phyloP scores from a whole-genome alignment of 2,797 vertebrate genomes.

The Emys orbicularis region DNA sequence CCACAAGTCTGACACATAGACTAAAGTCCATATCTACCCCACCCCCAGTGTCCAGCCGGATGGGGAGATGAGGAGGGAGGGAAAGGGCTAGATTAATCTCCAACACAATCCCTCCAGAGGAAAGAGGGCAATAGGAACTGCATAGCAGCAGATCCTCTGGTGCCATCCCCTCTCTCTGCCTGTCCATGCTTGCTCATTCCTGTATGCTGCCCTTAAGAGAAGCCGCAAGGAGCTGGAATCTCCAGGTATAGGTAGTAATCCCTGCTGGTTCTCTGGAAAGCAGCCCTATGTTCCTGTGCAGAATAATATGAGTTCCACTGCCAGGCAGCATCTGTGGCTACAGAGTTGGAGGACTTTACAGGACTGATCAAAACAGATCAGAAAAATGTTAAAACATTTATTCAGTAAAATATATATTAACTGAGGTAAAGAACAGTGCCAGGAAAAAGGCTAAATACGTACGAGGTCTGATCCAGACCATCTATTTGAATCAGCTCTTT shows the following conservation, averaged over 20 bases:
- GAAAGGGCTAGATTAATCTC: background rate
- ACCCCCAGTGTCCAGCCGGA: background rate
- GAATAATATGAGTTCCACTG: background rate
- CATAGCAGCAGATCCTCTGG: background rate
- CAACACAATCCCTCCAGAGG: too few relatives aligned
- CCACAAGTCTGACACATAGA: background rate
- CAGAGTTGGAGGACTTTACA: background rate
- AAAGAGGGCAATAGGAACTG: background rate
- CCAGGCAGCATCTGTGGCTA: background rate
- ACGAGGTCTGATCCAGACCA: background rate
- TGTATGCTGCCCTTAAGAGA: accelerated
- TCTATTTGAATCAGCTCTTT: background rate
- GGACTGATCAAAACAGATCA: background rate
- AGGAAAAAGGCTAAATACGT: background rate
- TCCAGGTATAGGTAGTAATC: background rate
- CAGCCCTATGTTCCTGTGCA: background rate
- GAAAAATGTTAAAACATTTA: background rate
- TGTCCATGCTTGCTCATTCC: accelerated
- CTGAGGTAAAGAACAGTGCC: background rate
- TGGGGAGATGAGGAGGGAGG: accelerated
- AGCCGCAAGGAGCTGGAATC: accelerated
- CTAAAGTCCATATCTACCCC: background rate
- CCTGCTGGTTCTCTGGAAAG: background rate
- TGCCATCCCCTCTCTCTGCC: background rate
- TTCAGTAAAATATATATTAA: background rate